These are phyloP conservation scores for Bombus cullumanus DNA, from an alignment of 1,140 invertebrate species.

Conservation along the genomic window DNA sequence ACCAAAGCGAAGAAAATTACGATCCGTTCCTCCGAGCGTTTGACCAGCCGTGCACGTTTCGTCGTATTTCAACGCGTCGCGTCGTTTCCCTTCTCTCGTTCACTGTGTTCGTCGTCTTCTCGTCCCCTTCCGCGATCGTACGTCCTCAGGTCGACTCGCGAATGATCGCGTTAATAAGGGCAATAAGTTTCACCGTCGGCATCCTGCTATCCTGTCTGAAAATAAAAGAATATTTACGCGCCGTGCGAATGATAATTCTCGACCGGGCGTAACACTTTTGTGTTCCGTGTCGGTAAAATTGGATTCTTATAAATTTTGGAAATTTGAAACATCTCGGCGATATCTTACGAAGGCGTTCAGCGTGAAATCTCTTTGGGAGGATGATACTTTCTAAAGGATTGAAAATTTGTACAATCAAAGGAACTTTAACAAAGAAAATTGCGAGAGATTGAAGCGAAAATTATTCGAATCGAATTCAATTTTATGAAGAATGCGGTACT, in stretches of 20 bases:
- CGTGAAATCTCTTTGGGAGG: not conserved
- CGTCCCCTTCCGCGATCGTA: constrained; percentile 29
- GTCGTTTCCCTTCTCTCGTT: constrained; percentile 13
- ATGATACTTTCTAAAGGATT: not conserved
- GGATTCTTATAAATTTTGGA: constrained; percentile 12
- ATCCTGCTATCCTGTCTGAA: not conserved
- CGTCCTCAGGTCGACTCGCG: constrained; percentile 23
- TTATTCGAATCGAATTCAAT: not conserved
- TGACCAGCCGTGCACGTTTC: constrained; percentile 5
- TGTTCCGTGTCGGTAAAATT: not conserved
- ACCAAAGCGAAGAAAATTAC: constrained; percentile 63
- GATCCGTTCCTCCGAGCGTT: constrained; percentile 31
- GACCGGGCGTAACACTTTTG: constrained; percentile 13
- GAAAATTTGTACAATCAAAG: not conserved
- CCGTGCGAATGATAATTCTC: not conserved
- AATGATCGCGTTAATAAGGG: constrained; percentile 49
- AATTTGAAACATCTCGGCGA: not conserved
- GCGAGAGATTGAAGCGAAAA: not conserved
- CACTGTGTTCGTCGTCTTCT: constrained; percentile 38
- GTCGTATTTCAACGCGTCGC: constrained; percentile 38
- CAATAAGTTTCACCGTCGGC: constrained; percentile 25
- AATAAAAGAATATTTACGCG: constrained; percentile 30
- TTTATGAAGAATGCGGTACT: not conserved
- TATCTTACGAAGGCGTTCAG: not conserved
- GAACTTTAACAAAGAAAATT: not conserved